These are phyloP conservation scores for Drosophila malerkotliana DNA, from an alignment of 1,140 invertebrate genomes.

Conservation along the genomic window DNA sequence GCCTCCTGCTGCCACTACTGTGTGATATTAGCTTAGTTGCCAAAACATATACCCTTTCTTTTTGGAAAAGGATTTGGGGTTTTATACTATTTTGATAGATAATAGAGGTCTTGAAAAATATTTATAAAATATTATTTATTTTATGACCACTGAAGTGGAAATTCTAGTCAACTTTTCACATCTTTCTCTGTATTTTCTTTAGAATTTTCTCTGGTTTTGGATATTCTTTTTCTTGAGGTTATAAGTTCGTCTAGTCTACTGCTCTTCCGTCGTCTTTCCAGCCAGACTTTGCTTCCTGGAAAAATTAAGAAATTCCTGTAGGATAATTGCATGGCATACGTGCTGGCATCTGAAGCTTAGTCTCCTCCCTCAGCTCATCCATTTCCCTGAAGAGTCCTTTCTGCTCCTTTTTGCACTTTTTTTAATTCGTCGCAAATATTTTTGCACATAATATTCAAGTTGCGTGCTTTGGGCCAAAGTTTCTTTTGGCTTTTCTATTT, in stretches of 20 bases:
- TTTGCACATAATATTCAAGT: slow-evolving; percentile 70
- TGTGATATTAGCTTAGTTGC: slow-evolving; percentile 19
- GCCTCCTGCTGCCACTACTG: not conserved
- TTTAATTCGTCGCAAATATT: slow-evolving; percentile 66
- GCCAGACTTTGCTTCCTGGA: slow-evolving; percentile 1
- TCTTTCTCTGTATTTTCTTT: not conserved
- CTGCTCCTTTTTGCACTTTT: slow-evolving; percentile 4
- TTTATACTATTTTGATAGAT: no score
- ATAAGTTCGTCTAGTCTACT: slow-evolving; percentile 27
- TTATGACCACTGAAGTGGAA: not conserved
- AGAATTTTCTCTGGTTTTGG: not conserved
- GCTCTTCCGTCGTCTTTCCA: slow-evolving; percentile 5
- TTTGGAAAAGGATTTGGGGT: not conserved
- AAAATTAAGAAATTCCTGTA: slow-evolving; percentile 71
- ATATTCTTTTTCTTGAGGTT: not conserved
- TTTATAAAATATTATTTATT: not conserved
- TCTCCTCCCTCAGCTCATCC: not conserved
- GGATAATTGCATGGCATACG: slow-evolving; percentile 69
- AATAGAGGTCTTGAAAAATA: no score
- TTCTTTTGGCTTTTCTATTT: not conserved
- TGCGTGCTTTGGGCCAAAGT: slow-evolving; percentile 49
- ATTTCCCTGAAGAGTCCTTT: not conserved
- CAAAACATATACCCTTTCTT: slow-evolving; percentile 25
- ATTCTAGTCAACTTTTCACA: not conserved
- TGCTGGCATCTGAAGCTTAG: slow-evolving; percentile 12